Percentiles rank a stretch among this genome's conserved stretches.
phyloP scores from a whole-genome alignment of 1,140 invertebrate species.

The Drosophila willistoni region DNA sequence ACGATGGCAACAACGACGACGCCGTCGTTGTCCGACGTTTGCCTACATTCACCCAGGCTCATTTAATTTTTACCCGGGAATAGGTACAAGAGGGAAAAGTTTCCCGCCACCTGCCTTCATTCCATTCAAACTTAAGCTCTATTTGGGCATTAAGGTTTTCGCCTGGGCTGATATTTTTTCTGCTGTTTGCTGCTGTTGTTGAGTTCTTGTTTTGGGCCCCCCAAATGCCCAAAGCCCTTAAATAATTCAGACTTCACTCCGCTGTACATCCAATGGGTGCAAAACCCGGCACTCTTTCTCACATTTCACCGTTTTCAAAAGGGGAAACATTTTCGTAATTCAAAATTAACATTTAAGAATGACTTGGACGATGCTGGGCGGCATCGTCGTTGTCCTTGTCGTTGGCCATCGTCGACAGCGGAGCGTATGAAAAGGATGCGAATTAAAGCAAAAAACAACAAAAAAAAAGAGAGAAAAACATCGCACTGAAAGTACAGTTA shows the following conservation, averaged over 20 bases:
- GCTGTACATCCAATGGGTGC: neutral
- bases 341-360: slow-evolving; percentile 82
- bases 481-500: slow-evolving; percentile 63
- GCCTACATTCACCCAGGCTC: slow-evolving; percentile 30
- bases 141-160: slow-evolving; percentile 78
- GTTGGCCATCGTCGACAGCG: slow-evolving; percentile 31
- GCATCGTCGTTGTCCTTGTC: slow-evolving; percentile 30
- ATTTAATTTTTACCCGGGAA: slow-evolving; percentile 46
- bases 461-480: slow-evolving; percentile 56
- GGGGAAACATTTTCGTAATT: slow-evolving; percentile 72
- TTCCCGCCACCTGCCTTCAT: neutral
- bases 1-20: slow-evolving; percentile 25
- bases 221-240: slow-evolving; percentile 73
- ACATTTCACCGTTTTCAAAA: slow-evolving; percentile 7
- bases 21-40: neutral
- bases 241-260: slow-evolving; percentile 69
- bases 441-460: slow-evolving; percentile 59
- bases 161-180: slow-evolving; percentile 37
- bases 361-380: slow-evolving; percentile 72
- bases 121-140: slow-evolving; percentile 70
- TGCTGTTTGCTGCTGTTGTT: slow-evolving; percentile 12
- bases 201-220: slow-evolving; percentile 43
- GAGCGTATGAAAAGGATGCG: slow-evolving; percentile 55
- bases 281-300: neutral
- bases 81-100: slow-evolving; percentile 4